These are phyloP conservation scores for Hartigia nigra DNA, from an alignment of 2,888 invertebrate genomes.

Conservation along the genomic window DNA sequence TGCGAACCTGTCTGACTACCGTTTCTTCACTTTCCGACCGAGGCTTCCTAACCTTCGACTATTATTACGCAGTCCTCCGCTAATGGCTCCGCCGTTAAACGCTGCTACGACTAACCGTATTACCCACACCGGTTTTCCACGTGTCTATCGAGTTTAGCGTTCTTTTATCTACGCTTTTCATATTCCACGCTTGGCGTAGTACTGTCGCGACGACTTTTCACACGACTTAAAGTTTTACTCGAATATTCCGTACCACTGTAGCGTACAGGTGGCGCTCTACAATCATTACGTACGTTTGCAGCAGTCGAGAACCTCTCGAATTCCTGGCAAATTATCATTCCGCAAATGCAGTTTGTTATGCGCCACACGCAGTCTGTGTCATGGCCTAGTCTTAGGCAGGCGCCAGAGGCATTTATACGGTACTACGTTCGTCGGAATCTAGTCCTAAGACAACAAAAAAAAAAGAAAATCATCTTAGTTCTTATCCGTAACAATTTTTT, in stretches of 20 bases:
- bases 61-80: conserved; percentile 1
- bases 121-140: not conserved
- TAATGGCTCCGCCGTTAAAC: not conserved
- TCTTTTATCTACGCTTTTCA: not conserved
- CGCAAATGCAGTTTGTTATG: not conserved
- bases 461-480: not conserved
- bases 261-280: not conserved
- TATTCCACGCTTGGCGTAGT: not conserved
- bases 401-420: not conserved
- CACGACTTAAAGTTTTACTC: not conserved
- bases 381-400: not conserved
- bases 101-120: not conserved
- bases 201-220: not conserved
- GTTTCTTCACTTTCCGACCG: not conserved
- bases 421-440: not conserved
- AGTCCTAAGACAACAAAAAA: not conserved
- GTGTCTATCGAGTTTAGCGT: not conserved
- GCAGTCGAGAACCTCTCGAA: not conserved
- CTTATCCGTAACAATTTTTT: not conserved
- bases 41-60: not conserved
- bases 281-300: not conserved
- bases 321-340: not conserved
- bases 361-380: not conserved
- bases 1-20: not conserved
- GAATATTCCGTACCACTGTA: not conserved